These are phyloP conservation scores for Lagopus muta DNA, from an alignment of 2,113 vertebrate species.

Conservation along the genomic window DNA sequence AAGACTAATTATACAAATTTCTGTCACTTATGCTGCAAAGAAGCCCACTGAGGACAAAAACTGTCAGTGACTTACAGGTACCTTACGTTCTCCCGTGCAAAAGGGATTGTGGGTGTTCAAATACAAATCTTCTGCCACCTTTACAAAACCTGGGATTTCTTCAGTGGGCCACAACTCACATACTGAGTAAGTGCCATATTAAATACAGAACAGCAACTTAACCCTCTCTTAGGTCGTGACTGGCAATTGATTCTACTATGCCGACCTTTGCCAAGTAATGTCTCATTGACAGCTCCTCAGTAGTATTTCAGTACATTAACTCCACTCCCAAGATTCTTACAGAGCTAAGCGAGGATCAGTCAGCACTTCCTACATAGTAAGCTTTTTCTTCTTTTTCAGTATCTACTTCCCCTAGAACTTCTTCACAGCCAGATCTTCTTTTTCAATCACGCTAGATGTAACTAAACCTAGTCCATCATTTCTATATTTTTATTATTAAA, in stretches of 20 bases:
- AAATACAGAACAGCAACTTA: neutral
- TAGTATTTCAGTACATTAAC: neutral
- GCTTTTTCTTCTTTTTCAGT: neutral
- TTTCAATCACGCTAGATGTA: neutral
- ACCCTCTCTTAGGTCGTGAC: neutral
- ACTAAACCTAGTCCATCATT: neutral
- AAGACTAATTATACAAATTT: neutral
- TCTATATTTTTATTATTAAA: neutral
- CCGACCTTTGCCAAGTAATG: neutral
- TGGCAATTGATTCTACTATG: neutral
- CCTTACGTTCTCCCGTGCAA: neutral
- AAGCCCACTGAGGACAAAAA: neutral
- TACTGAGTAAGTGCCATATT: neutral
- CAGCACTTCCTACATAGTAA: neutral
- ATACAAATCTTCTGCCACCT: neutral
- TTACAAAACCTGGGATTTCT: neutral
- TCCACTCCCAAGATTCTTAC: neutral
- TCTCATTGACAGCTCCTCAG: neutral
- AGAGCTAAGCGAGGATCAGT: neutral
- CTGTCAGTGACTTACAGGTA: fast-evolving
- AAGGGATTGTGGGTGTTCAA: neutral
- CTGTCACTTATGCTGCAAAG: neutral
- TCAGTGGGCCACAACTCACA: neutral
- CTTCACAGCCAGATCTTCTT: neutral
- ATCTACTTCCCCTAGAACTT: neutral